phyloP scores from a whole-genome alignment of 2,113 vertebrate genomes.

The Ictidomys tridecemlineatus region DNA sequence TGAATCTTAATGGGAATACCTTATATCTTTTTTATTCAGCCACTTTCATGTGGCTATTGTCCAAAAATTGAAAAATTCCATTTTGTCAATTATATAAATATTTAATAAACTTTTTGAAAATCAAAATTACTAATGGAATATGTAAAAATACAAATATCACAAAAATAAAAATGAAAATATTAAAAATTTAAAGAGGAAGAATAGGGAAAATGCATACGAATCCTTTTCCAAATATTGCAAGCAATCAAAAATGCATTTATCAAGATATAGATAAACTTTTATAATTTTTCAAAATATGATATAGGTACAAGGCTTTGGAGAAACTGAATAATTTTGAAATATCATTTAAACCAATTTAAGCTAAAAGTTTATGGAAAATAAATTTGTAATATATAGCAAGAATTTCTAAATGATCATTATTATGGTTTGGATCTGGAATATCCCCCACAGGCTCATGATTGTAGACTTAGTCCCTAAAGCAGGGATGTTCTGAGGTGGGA shows the following conservation, averaged over 20 bases:
- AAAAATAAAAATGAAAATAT: conserved; percentile 34
- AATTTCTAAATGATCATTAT: conserved; percentile 1
- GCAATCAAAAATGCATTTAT: neutral
- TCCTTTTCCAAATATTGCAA: neutral
- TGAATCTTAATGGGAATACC: neutral
- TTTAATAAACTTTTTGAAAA: conserved; percentile 24
- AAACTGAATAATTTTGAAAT: conserved; percentile 23
- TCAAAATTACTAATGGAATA: neutral
- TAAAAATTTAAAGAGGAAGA: neutral
- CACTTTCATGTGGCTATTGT: neutral
- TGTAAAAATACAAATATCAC: neutral
- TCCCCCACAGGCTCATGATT: neutral
- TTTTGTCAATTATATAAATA: neutral
- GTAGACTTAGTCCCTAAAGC: neutral
- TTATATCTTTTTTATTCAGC: neutral
- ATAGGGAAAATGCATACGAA: neutral
- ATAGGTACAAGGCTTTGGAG: neutral
- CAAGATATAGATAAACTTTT: neutral
- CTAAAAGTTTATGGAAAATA: conserved; percentile 17
- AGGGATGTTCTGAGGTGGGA: neutral
- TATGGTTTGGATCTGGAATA: neutral
- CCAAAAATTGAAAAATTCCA: neutral
- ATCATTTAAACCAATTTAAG: conserved; percentile 45
- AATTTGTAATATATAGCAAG: neutral
- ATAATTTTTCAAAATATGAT: conserved; percentile 14